Base-by-base conservation (phyloP, 2,888 invertebrate species). In the Drosophila paucipuncta region DNA sequence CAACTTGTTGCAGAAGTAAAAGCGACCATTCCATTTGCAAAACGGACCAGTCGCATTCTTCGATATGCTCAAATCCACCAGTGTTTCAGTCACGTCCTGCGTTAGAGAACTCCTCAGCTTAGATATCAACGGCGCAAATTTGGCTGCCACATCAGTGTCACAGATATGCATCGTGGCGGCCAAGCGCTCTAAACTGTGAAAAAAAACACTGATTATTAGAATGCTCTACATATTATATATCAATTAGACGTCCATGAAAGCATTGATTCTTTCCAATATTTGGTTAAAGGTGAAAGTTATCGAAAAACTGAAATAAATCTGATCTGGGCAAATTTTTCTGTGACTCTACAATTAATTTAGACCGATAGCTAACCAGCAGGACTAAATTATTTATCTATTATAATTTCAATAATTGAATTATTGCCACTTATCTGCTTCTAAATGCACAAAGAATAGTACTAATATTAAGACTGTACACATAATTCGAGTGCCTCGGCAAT, bases 81-180 rank as follows among this genome's bases (percentile, higher is more conserved):
- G 63, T 0, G 85, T 90, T 31, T 92, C 79, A 0, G 90, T 78
- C 16, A 92, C 67, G 33, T 76, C 53, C 54, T 59, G 66, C 4
- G 65, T 13, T 9, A 70, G 67, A 0, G 66, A 28, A 1, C 28
- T 43, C 5, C n/a, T 31, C 39, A 82, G 7, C 10, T 55, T 53
- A 0, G 91, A 87, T 35, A 93, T 61, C 37, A 85, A 35, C 4
- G 82, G 80, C 0, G 83, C 80, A 68, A 91, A 92, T 3, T 75
- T 82, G 33, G 85, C 52, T 0, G 87, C 85, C 4, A 92, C 89
- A 59, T 92, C 91, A 52, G 73, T 30, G n/a, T 93, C 93, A 67
- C 92, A 92, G 49, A 93, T 92, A 55, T 93, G 93, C 80, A 92
- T 79, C 4, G 90, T 89, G 37, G 93, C 91, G 0, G 91, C 90